Percentiles rank a stretch among this genome's conserved stretches.
Evolutionary conservation across 2,888 invertebrate genomes (phyloP).

Genomic region (Lasioglossum villosulum): DNA sequence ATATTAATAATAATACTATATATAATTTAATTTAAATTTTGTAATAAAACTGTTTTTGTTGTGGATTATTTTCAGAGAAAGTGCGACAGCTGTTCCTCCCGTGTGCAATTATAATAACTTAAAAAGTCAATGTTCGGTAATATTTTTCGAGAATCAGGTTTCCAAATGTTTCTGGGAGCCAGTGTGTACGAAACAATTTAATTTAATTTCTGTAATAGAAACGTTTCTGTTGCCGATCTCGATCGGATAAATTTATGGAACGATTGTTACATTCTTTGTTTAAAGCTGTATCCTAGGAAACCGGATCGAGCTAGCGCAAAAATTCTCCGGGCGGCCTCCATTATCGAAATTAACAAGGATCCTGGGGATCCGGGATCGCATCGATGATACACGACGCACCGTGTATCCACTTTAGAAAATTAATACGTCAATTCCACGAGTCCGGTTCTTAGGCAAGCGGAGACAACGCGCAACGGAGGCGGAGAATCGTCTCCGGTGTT

Average conservation of each 20-base stretch:
- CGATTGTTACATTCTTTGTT: background rate
- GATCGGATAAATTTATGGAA: background rate
- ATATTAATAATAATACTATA: too few species aligned
- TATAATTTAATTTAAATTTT: too few species aligned
- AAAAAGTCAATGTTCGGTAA: too few species aligned
- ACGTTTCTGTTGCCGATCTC: background rate
- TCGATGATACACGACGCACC: background rate
- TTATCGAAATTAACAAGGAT: conserved; percentile 11
- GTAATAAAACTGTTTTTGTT: too few species aligned
- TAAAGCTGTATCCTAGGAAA: background rate
- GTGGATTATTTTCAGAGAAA: too few species aligned
- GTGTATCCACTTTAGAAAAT: conserved; percentile 57
- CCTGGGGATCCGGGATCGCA: background rate
- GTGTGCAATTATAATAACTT: too few species aligned
- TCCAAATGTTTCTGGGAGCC: too few species aligned
- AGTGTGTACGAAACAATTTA: too few species aligned
- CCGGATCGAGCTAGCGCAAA: background rate
- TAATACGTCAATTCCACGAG: conserved; percentile 57
- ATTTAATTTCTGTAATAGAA: too few species aligned
- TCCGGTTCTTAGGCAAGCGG: conserved; percentile 8
- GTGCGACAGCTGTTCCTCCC: too few species aligned
- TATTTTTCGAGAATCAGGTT: too few species aligned
- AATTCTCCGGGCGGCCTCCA: background rate
- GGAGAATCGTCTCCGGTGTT: conserved; percentile 44
- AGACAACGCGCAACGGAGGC: conserved; percentile 28